Evolutionary conservation across 2,113 vertebrate genomes (phyloP).

Genomic region (Beaufortia kweichowensis): DNA sequence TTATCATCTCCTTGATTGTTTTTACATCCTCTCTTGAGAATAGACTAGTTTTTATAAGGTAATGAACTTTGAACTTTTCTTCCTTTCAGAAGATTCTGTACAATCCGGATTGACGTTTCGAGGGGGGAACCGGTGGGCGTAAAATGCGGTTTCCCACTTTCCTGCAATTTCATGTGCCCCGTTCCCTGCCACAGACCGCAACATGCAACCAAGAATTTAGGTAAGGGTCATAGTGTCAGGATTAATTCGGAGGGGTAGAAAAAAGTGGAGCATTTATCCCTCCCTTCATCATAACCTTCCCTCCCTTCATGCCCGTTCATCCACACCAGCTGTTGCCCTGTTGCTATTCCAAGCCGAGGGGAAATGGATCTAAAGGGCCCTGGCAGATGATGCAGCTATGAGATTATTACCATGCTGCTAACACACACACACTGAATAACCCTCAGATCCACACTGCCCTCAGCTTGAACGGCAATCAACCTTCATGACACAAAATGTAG

Average conservation of each 20-base stretch:
- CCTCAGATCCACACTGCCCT: slow-evolving; percentile 33
- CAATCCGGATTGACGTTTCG: slow-evolving; percentile 26
- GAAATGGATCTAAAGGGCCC: slow-evolving; percentile 50
- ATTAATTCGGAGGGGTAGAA: slow-evolving; percentile 40
- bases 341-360: slow-evolving; percentile 43
- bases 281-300: slow-evolving; percentile 5
- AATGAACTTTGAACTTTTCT: slow-evolving; percentile 43
- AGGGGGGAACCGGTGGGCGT: neutral
- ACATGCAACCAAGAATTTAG: slow-evolving; percentile 34
- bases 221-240: slow-evolving; percentile 48
- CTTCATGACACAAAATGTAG: slow-evolving; percentile 32
- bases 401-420: slow-evolving; percentile 41
- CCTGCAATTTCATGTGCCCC: slow-evolving; percentile 6
- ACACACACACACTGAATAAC: slow-evolving; percentile 17
- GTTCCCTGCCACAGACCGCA: slow-evolving; percentile 26
- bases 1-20: neutral
- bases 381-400: slow-evolving; percentile 53
- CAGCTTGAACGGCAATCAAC: slow-evolving; percentile 37
- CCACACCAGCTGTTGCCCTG: slow-evolving; percentile 50
- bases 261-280: neutral
- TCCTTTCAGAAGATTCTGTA: slow-evolving; percentile 13
- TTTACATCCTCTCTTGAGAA: neutral
- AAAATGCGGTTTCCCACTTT: slow-evolving; percentile 21
- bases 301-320: slow-evolving; percentile 4
- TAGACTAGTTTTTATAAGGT: slow-evolving; percentile 14